A percentile compares a stretch with the other conserved stretches of the same genome.
Conservation (phyloP, 2,113 vertebrate genomes). For the Emydura subglobosa region DNA sequence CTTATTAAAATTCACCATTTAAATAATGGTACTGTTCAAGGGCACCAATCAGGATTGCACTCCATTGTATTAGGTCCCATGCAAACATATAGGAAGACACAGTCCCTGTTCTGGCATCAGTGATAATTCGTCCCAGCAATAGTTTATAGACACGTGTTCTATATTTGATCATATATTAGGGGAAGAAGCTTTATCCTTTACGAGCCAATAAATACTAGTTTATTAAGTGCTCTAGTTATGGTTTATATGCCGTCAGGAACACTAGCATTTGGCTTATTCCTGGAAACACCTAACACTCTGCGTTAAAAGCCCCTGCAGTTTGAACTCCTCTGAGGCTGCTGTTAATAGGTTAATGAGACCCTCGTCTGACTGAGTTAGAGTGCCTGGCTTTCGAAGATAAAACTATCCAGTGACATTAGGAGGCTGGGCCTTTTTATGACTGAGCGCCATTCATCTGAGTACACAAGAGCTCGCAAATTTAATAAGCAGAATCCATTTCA, state of each 20-base stretch:
- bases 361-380: constrained; percentile 55
- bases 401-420: constrained; percentile 71
- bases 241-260: neutral
- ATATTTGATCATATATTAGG: neutral
- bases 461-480: constrained; percentile 84
- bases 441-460: constrained; percentile 81
- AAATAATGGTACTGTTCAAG: rapidly evolving
- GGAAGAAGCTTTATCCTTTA: too few species aligned
- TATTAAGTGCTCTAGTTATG: rapidly evolving
- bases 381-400: constrained; percentile 85
- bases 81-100: neutral
- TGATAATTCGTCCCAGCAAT: neutral
- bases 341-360: constrained; percentile 76
- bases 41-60: neutral
- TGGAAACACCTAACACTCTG: constrained; percentile 31
- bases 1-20: neutral
- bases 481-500: constrained; percentile 87
- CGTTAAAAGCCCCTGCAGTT: constrained; percentile 28
- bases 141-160: neutral
- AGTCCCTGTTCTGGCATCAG: neutral
- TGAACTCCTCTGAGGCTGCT: constrained; percentile 60
- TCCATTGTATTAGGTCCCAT: rapidly evolving
- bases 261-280: neutral
- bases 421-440: constrained; percentile 78
- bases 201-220: neutral